These are phyloP conservation scores for Microcebus lehilahytsara DNA, from an alignment of 2,113 vertebrate species.

Conservation along the genomic window DNA sequence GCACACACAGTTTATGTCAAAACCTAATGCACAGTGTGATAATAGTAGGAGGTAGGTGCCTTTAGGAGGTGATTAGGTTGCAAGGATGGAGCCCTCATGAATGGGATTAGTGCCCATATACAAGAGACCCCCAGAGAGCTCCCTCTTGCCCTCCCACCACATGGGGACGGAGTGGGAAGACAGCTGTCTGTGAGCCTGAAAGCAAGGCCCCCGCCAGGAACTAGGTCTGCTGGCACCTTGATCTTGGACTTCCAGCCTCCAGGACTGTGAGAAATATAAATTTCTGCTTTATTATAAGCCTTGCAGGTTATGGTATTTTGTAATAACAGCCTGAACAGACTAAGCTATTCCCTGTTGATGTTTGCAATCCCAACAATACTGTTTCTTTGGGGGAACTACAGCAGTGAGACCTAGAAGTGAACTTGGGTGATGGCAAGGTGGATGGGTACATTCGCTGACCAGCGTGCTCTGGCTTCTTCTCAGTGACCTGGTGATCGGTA, in stretches of 20 bases:
- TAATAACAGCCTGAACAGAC: neutral
- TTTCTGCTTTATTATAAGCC: neutral
- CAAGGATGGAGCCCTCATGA: neutral
- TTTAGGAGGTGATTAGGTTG: neutral
- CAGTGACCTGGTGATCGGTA: neutral
- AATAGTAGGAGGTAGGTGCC: neutral
- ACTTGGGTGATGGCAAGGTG: neutral
- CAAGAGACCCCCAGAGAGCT: neutral
- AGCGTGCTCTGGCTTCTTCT: neutral
- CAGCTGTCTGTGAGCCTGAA: fast-evolving
- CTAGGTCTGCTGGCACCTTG: no score
- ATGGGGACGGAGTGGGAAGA: no score
- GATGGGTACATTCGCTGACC: fast-evolving
- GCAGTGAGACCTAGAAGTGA: neutral
- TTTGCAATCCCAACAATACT: fast-evolving
- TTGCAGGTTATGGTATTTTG: neutral
- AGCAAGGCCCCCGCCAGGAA: neutral
- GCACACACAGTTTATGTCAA: neutral
- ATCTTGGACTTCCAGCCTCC: neutral
- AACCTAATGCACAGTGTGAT: neutral
- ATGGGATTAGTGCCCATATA: neutral
- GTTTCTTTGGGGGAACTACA: neutral
- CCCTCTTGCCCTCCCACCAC: neutral
- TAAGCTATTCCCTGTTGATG: neutral
- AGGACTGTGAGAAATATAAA: neutral